A percentile compares a stretch with the other conserved stretches of the same genome.
phyloP scores from a whole-genome alignment of 64 coral and sea anemone species.

The Montipora sp. region DNA sequence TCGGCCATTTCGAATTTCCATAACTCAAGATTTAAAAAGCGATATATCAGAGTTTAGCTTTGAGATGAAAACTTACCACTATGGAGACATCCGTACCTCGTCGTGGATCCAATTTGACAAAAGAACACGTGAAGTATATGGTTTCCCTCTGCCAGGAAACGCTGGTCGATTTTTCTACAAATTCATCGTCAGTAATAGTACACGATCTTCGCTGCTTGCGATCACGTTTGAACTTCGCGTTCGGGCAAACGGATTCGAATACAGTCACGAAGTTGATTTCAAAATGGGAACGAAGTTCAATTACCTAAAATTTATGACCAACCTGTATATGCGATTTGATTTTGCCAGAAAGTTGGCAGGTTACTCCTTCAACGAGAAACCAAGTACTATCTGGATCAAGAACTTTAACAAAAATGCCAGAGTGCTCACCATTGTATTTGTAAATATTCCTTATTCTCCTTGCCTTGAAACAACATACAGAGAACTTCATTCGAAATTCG shows the following conservation, averaged over 20 bases:
- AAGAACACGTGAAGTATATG: conserved; percentile 18
- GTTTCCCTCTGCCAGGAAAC: conserved; percentile 74
- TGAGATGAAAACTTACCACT: conserved; percentile 17
- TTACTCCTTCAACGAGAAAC: conserved; percentile 49
- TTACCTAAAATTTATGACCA: conserved; percentile 45
- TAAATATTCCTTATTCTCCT: conserved; percentile 67
- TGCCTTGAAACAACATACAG: conserved; percentile 61
- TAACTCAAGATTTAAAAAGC: conserved; percentile 57
- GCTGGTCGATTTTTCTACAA: conserved; percentile 33
- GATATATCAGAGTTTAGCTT: conserved; percentile 54
- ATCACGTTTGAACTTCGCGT: conserved; percentile 44
- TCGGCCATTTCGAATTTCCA: conserved; percentile 35
- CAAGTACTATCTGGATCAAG: conserved; percentile 50
- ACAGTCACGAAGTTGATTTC: conserved; percentile 76
- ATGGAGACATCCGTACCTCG: conserved; percentile 12
- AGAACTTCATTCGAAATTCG: conserved; percentile 28
- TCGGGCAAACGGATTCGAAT: not conserved
- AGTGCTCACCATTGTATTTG: conserved; percentile 62
- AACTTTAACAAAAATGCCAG: conserved; percentile 33
- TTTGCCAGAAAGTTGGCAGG: conserved; percentile 59
- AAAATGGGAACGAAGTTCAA: conserved; percentile 51
- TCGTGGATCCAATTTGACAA: conserved; percentile 82
- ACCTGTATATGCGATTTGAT: conserved; percentile 53
- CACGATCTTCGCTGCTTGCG: conserved; percentile 13
- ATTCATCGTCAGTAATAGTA: conserved; percentile 34